These are phyloP conservation scores for Drosophila nannoptera DNA, from an alignment of 1,140 invertebrate species.

Conservation along the genomic window DNA sequence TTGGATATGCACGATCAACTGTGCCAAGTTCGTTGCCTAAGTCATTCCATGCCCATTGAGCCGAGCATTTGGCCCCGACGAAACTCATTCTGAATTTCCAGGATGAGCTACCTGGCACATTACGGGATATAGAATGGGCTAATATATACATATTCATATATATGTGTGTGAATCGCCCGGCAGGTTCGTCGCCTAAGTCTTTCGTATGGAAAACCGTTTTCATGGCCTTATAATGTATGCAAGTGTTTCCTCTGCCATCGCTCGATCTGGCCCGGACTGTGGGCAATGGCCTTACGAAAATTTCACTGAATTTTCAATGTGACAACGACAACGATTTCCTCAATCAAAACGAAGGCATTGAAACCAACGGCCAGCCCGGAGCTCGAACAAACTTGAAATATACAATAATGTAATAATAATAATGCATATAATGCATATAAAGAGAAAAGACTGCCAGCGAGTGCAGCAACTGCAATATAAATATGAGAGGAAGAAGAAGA, in stretches of 20 bases:
- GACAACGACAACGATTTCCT: conserved; percentile 67
- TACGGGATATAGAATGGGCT: too few species aligned
- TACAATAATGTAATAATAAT: conserved; percentile 53
- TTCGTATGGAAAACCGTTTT: background rate
- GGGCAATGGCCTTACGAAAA: conserved; percentile 57
- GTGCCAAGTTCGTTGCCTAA: conserved; percentile 54
- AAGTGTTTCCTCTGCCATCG: background rate
- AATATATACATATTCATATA: background rate
- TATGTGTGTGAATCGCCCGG: background rate
- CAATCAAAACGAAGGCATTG: conserved; percentile 75
- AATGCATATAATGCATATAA: conserved; percentile 59
- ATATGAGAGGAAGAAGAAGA: background rate
- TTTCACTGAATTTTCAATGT: conserved; percentile 75
- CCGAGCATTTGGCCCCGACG: background rate
- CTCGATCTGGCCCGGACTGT: background rate
- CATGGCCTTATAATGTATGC: too few species aligned
- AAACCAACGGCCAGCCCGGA: conserved; percentile 39
- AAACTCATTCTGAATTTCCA: too few species aligned
- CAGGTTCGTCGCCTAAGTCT: conserved; percentile 28
- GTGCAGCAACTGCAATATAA: background rate
- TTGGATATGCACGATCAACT: background rate
- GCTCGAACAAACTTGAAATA: conserved; percentile 42
- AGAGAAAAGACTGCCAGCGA: conserved; percentile 37
- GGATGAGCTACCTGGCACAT: too few species aligned
- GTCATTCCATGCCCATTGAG: background rate